Percentiles rank a stretch among this genome's conserved stretches.
These are phyloP conservation scores for Pseudococcus longispinus DNA, from an alignment of 2,888 invertebrate genomes.

Conservation along the genomic window DNA sequence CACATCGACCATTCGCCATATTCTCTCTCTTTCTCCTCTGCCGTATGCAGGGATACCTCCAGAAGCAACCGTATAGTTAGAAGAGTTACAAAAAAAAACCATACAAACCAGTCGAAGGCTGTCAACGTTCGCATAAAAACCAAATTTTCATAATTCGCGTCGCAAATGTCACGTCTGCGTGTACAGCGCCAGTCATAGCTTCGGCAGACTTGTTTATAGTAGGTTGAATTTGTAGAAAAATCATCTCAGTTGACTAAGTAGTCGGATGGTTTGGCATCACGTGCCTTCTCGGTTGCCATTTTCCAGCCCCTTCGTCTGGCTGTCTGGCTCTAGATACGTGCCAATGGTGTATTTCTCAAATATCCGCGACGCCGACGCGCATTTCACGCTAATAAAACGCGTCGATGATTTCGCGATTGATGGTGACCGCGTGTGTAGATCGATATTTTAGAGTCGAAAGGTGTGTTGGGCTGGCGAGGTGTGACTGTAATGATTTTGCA, in stretches of 20 bases:
- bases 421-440: neutral
- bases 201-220: slow-evolving; percentile 2
- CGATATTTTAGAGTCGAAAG: neutral
- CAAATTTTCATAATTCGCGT: slow-evolving; percentile 41
- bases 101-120: neutral
- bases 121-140: slow-evolving; percentile 29
- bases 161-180: neutral
- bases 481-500: too few relatives aligned
- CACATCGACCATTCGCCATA: neutral
- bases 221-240: neutral
- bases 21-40: neutral
- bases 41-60: neutral
- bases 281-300: slow-evolving; percentile 16
- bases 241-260: neutral
- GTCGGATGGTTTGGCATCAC: neutral
- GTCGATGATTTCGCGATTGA: slow-evolving; percentile 23
- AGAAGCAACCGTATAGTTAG: neutral
- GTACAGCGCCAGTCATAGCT: neutral
- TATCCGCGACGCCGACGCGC: slow-evolving; percentile 3
- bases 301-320: neutral
- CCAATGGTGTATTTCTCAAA: neutral
- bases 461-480: too few relatives aligned
- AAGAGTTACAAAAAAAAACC: neutral
- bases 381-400: slow-evolving; percentile 35
- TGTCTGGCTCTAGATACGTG: neutral